Evolutionary conservation across 2,797 vertebrate genomes (phyloP).

Genomic region (Pseudopleuronectes americanus): DNA sequence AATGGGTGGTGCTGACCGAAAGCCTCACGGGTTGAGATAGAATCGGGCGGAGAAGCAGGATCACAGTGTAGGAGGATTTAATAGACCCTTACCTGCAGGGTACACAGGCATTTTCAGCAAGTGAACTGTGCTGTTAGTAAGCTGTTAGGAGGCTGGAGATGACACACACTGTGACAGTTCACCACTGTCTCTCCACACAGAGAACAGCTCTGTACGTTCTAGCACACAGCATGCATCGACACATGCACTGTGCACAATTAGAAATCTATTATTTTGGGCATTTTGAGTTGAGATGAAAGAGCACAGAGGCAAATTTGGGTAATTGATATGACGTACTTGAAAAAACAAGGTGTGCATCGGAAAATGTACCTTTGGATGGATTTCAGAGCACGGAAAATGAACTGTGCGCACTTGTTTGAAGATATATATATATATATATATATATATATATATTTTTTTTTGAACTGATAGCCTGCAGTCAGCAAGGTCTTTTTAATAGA

Average conservation of each 20-base stretch:
- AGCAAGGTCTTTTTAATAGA: conserved; percentile 63
- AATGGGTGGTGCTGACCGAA: conserved; percentile 68
- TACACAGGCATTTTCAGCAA: conserved; percentile 79
- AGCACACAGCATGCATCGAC: conserved; percentile 48
- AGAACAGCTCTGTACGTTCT: conserved; percentile 59
- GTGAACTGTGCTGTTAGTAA: conserved; percentile 80
- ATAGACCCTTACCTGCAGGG: conserved; percentile 80
- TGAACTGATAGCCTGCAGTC: conserved; percentile 59
- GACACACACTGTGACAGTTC: conserved; percentile 77
- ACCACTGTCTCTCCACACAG: conserved; percentile 68
- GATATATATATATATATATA: background rate
- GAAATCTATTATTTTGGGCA: conserved; percentile 60
- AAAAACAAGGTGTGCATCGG: conserved; percentile 14
- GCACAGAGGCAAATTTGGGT: conserved; percentile 28
- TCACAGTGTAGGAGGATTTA: conserved; percentile 79
- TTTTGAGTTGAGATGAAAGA: conserved; percentile 56
- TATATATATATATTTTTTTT: conserved; percentile 1
- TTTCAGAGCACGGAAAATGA: conserved; percentile 48
- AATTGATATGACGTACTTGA: conserved; percentile 46
- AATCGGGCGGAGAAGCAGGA: conserved; percentile 76
- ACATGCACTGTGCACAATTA: conserved; percentile 41
- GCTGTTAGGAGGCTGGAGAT: conserved; percentile 74
- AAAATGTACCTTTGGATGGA: conserved; percentile 32
- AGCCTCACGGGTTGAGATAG: conserved; percentile 73
- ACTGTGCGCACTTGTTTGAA: conserved; percentile 41